phyloP scores from a whole-genome alignment of 2,113 vertebrate genomes.

The Pollachius pollachius region DNA sequence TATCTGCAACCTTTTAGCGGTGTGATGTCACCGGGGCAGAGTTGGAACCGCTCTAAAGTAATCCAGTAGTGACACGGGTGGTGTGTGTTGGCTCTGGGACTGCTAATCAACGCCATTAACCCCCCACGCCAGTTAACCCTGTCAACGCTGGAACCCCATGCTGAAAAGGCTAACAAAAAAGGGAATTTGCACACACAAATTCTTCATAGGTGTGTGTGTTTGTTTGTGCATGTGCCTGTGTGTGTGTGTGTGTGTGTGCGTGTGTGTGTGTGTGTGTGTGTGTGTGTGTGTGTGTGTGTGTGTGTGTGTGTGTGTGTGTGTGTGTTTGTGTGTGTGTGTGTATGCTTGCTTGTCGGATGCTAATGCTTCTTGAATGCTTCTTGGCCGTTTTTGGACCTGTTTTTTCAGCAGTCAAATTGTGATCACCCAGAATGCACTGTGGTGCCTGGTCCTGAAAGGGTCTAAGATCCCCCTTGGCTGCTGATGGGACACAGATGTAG shows the following conservation, averaged over 20 bases:
- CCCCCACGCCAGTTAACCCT: not conserved
- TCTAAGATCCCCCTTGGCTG: too few species aligned
- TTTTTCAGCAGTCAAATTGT: too few species aligned
- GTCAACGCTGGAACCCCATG: not conserved
- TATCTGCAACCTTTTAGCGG: slow-evolving; percentile 4
- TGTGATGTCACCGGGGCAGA: slow-evolving; percentile 29
- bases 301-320: slow-evolving; percentile 2
- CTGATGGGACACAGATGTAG: too few species aligned
- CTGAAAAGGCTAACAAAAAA: not conserved
- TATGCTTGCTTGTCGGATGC: not conserved
- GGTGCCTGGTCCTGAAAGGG: too few species aligned
- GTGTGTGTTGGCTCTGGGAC: slow-evolving; percentile 14
- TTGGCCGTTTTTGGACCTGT: too few species aligned
- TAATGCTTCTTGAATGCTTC: too few species aligned
- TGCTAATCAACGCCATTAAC: slow-evolving; percentile 23
- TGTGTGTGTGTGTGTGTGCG: slow-evolving; percentile 4
- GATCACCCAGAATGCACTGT: too few species aligned
- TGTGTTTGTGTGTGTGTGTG: not conserved
- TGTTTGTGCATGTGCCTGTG: slow-evolving; percentile 3
- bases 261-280: not conserved
- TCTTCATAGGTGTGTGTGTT: not conserved
- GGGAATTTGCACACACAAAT: not conserved
- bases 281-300: slow-evolving; percentile 3
- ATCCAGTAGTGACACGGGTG: not conserved
- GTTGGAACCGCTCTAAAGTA: not conserved